Conservation (phyloP, 2,888 invertebrate genomes). For the Eristalinus sepulchralis region DNA sequence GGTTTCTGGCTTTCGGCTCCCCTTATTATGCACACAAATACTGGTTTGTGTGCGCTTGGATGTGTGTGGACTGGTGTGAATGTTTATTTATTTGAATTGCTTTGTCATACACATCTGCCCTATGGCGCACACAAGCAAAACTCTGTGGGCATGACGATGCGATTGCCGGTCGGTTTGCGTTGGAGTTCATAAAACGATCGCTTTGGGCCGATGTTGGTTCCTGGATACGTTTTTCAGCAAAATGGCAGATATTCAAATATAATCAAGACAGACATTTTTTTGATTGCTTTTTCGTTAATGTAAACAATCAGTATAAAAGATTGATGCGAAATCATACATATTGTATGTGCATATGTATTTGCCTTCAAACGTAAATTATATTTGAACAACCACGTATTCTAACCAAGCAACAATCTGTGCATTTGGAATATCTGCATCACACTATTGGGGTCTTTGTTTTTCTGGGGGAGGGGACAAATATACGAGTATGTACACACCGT, state of each 20-base stretch:
- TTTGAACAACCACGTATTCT: not conserved
- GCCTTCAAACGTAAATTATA: not conserved
- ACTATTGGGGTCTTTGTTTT: too few species aligned
- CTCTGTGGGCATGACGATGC: not conserved
- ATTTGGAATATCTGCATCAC: too few species aligned
- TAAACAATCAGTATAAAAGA: constrained; percentile 1
- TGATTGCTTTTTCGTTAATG: not conserved
- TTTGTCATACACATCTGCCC: constrained; percentile 28
- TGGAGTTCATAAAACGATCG: constrained; percentile 58
- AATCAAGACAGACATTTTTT: not conserved
- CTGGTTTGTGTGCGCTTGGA: constrained; percentile 5
- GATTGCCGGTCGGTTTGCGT: constrained; percentile 16
- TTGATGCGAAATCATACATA: not conserved
- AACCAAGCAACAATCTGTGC: not conserved
- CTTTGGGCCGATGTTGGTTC: constrained; percentile 48
- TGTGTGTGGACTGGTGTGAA: constrained; percentile 26
- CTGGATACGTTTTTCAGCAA: constrained; percentile 32
- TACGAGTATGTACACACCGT: too few species aligned
- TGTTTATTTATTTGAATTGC: constrained; percentile 51
- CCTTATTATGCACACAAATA: constrained; percentile 35
- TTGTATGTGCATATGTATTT: not conserved
- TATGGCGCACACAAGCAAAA: constrained; percentile 37
- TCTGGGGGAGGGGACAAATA: too few species aligned
- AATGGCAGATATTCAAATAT: constrained; percentile 24
- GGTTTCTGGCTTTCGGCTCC: constrained; percentile 21